A percentile compares a stretch with the other conserved stretches of the same genome.
These are phyloP conservation scores for Poeciliopsis turneri DNA, from an alignment of 2,797 vertebrate genomes.

Conservation along the genomic window DNA sequence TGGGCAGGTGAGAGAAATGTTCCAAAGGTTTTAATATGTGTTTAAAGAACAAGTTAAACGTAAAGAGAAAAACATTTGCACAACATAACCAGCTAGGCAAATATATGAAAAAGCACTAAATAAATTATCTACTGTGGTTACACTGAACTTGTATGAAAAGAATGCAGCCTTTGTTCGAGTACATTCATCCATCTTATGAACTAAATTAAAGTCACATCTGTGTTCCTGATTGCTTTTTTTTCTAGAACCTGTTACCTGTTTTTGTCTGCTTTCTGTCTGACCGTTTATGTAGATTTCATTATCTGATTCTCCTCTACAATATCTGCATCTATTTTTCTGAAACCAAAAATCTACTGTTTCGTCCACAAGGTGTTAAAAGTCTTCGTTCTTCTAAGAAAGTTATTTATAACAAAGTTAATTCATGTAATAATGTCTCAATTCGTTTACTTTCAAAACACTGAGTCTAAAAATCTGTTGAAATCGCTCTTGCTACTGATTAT, in stretches of 20 bases:
- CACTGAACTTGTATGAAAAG: not conserved
- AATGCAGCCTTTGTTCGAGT: not conserved
- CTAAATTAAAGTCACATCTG: not conserved
- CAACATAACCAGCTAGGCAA: not conserved
- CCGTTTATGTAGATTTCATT: not conserved
- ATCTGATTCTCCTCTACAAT: not conserved
- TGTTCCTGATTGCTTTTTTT: not conserved
- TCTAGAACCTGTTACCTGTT: not conserved
- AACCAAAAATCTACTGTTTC: not conserved
- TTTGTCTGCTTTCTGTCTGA: not conserved
- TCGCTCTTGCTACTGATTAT: not conserved
- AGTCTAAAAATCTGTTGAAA: not conserved
- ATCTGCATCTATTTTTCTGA: not conserved
- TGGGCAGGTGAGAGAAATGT: not conserved
- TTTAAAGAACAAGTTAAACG: not conserved
- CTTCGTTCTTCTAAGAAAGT: not conserved
- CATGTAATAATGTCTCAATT: not conserved
- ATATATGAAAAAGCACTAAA: not conserved
- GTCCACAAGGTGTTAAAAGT: not conserved
- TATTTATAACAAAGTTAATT: not conserved
- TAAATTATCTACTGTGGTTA: not conserved
- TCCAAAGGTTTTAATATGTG: not conserved
- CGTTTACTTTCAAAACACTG: not conserved
- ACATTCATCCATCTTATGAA: not conserved
- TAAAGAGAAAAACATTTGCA: not conserved